A percentile compares a stretch with the other conserved stretches of the same genome.
phyloP scores from a whole-genome alignment of 2,797 vertebrate genomes.

The Paramormyrops hopkinsi region DNA sequence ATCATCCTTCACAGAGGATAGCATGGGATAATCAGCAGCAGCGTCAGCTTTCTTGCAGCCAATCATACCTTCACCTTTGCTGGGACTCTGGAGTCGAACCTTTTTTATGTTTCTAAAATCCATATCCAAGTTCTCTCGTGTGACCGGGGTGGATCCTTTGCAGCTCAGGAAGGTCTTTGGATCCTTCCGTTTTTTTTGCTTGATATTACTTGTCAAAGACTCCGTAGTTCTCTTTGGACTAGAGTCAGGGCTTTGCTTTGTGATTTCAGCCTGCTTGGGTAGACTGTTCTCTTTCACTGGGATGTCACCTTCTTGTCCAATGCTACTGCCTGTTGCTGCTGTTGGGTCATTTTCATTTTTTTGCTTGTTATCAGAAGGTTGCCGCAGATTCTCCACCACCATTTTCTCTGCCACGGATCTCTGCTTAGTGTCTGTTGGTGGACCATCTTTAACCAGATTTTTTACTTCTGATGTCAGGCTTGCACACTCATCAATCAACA shows the following conservation, averaged over 20 bases:
- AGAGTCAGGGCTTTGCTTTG: constrained; percentile 42
- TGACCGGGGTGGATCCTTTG: constrained; percentile 58
- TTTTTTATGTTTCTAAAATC: constrained; percentile 74
- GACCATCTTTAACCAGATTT: constrained; percentile 28
- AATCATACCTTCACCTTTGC: constrained; percentile 52
- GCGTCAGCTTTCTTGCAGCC: constrained; percentile 61
- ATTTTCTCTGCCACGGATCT: constrained; percentile 47
- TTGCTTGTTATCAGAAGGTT: constrained; percentile 29
- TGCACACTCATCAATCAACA: constrained; percentile 39
- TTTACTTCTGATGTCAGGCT: constrained; percentile 41
- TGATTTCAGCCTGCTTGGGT: constrained; percentile 46
- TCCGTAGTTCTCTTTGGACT: constrained; percentile 45
- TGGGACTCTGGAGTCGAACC: constrained; percentile 42
- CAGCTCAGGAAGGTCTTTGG: constrained; percentile 56
- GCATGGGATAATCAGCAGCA: constrained; percentile 59
- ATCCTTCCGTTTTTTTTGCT: constrained; percentile 76
- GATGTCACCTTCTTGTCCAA: constrained; percentile 43
- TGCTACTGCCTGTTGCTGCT: constrained; percentile 25
- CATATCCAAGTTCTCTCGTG: constrained; percentile 73
- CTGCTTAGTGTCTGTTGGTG: constrained; percentile 36
- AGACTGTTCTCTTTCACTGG: constrained; percentile 54
- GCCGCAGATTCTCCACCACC: constrained; percentile 43
- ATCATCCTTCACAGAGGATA: constrained; percentile 72
- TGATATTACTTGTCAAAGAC: constrained; percentile 39
- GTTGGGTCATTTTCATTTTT: constrained; percentile 44